Base-by-base conservation (phyloP, 2,888 invertebrate species). In the Griposia aprilina region DNA sequence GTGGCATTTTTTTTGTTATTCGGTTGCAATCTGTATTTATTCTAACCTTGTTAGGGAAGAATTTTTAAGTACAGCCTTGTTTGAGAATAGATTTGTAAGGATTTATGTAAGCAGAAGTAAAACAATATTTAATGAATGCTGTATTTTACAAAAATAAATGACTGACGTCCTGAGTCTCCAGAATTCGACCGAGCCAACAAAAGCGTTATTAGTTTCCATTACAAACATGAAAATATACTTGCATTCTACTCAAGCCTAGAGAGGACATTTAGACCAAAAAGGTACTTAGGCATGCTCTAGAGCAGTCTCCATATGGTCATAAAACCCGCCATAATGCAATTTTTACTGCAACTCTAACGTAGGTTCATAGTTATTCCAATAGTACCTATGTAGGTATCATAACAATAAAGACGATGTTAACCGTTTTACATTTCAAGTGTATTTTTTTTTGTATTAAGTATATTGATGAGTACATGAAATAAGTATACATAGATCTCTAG, bases 271-370 rank as follows among this genome's bases (percentile, higher is more conserved):
- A 48, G 13, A 78, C 63, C 83, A 65, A 74, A 86, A 83, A 52
- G 50, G 86, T 83, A 86, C 86, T 86, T 70, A 71, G 20, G 67
- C 52, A 83, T 83, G 83, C 83, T 71, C 73, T 83, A 60, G 52
- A 48, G 50, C 63, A 20, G 70, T 68, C 62, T 83, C 78, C 83
- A 77, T 82, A 55, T 71, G 83, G 36, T 30, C 68, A 71, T 83
- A 86, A 83, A 83, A 76, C 67, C 45, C 48, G 60, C 55, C 67
- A 74, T 86, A 74, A 83, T 83, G 86, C 86, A 78, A 68, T 68
- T 86, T 86, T 83, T 86, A 86, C 63, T 60, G 74, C 79, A 68
- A 11, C 83, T 74, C 57, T 76, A 36, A 78, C 86, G 62, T 76
- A 45, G 36, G 74, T 59, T 75, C 70, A 50, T 75, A 63, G 76